Conservation (phyloP, 2,797 vertebrate species). For the Chromis chromis region DNA sequence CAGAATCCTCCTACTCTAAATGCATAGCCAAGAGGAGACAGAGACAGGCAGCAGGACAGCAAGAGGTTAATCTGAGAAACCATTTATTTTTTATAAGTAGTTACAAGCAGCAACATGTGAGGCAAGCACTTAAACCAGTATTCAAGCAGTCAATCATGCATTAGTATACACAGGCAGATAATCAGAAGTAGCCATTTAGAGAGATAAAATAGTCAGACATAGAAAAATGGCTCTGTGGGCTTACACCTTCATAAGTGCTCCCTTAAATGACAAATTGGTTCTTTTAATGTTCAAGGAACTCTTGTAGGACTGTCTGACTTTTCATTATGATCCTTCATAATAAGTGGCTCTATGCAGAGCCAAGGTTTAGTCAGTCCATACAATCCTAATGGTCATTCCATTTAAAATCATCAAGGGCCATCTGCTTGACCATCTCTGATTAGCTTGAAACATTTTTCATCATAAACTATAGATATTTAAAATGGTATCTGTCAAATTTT, state of each 20-base stretch:
- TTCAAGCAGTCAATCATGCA: slow-evolving; percentile 25
- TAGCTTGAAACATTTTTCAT: too few species aligned
- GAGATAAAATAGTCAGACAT: neutral
- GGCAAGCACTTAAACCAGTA: neutral
- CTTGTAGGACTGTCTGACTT: neutral
- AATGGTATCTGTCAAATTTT: too few species aligned
- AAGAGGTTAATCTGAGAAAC: slow-evolving; percentile 26
- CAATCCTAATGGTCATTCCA: neutral
- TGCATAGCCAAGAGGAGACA: neutral
- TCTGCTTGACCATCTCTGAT: too few species aligned
- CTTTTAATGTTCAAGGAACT: neutral
- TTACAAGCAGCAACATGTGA: slow-evolving; percentile 23
- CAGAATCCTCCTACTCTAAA: slow-evolving; percentile 28
- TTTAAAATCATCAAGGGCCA: too few species aligned
- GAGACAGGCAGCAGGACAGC: neutral
- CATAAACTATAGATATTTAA: too few species aligned
- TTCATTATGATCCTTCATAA: neutral
- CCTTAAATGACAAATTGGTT: neutral
- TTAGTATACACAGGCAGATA: slow-evolving; percentile 15
- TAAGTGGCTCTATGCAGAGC: neutral
- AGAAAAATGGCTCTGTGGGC: neutral
- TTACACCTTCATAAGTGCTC: too few species aligned
- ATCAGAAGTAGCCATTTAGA: slow-evolving; percentile 21
- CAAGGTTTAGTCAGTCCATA: neutral
- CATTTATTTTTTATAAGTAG: slow-evolving; percentile 35